These are phyloP conservation scores for Corythoichthys intestinalis DNA, from an alignment of 2,113 vertebrate species.

Conservation along the genomic window DNA sequence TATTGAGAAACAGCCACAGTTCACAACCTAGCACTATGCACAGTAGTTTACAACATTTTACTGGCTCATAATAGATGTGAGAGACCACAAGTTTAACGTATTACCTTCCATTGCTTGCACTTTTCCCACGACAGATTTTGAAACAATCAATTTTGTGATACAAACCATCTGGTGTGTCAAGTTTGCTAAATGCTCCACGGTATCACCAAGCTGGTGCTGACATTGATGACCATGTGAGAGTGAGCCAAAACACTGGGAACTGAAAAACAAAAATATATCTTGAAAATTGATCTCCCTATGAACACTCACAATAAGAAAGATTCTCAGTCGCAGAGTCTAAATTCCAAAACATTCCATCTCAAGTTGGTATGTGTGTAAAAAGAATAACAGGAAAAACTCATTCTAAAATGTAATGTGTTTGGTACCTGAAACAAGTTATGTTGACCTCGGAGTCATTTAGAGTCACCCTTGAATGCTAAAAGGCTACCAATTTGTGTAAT, in stretches of 20 bases:
- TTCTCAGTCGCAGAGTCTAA: neutral
- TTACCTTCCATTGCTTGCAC: neutral
- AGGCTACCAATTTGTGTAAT: conserved; percentile 7
- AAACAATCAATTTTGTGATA: neutral
- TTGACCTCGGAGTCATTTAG: conserved; percentile 9
- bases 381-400: neutral
- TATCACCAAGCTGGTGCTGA: neutral
- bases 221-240: neutral
- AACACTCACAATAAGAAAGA: neutral
- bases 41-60: neutral
- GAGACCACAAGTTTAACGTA: neutral
- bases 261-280: neutral
- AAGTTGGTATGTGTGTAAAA: neutral
- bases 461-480: conserved; percentile 1
- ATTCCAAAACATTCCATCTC: conserved; percentile 2
- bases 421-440: neutral
- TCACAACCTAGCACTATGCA: neutral
- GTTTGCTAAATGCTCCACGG: neutral
- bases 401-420: conserved; percentile 11
- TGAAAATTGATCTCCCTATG: neutral
- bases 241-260: neutral
- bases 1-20: too few species aligned
- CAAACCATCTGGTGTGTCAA: neutral
- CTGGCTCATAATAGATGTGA: neutral
- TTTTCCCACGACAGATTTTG: neutral